phyloP scores from a whole-genome alignment of 1,140 invertebrate species.

The Eriocheir sinensis region DNA sequence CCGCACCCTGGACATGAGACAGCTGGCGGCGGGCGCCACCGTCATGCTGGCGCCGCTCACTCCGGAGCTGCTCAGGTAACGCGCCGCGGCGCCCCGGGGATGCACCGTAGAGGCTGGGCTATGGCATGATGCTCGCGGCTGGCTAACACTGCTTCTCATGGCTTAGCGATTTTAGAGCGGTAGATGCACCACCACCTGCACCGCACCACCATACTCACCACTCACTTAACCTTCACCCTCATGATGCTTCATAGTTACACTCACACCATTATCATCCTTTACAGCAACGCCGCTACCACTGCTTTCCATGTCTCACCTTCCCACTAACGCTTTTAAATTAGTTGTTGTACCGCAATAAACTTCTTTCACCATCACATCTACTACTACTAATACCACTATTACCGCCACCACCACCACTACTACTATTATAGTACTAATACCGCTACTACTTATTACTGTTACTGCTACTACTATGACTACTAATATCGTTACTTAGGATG shows the following conservation, averaged over 20 bases:
- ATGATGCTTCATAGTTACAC: not conserved
- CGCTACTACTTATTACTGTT: no score
- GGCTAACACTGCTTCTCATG: slow-evolving; percentile 11
- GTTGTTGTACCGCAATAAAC: no score
- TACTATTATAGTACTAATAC: no score
- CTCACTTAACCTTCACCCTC: not conserved
- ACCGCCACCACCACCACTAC: no score
- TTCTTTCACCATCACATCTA: no score
- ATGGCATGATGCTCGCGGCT: not conserved
- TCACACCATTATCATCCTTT: not conserved
- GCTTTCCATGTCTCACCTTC: no score
- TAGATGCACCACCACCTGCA: not conserved
- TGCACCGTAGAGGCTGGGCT: not conserved
- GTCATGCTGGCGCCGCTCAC: slow-evolving; percentile 78
- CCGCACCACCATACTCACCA: not conserved
- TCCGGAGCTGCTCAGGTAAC: slow-evolving; percentile 79
- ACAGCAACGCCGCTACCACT: no score
- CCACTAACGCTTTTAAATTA: no score
- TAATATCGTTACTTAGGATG: no score
- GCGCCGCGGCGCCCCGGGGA: not conserved
- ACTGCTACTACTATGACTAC: no score
- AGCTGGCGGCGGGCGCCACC: slow-evolving; percentile 77
- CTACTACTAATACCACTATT: no score
- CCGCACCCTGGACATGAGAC: slow-evolving; percentile 74
- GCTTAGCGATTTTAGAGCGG: not conserved